Evolutionary conservation across 2,113 vertebrate genomes (phyloP).

Genomic region (Neolamprologus ventralis): DNA sequence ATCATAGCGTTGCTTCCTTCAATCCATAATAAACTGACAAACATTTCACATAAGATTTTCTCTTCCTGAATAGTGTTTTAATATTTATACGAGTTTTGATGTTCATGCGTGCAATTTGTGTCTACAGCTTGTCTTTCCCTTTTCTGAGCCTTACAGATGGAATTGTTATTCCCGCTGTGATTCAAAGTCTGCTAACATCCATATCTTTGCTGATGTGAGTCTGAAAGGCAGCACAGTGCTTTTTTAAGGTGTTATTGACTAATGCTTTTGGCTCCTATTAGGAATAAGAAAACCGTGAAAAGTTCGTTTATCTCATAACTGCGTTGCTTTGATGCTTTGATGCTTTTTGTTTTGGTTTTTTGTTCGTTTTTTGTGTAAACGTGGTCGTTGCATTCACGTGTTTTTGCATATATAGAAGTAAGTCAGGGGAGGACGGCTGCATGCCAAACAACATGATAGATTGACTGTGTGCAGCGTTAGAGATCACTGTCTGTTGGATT

Average conservation of each 20-base stretch:
- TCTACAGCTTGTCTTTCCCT: neutral
- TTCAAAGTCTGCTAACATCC: neutral
- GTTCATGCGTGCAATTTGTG: neutral
- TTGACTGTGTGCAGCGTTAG: slow-evolving; percentile 13
- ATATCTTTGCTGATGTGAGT: neutral
- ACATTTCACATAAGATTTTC: neutral
- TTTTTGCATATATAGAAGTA: neutral
- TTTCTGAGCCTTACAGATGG: neutral
- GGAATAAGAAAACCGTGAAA: neutral
- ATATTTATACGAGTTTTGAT: neutral
- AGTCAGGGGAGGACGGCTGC: neutral
- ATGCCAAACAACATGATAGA: slow-evolving; percentile 1
- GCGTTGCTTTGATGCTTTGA: neutral
- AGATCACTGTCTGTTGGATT: slow-evolving; percentile 42
- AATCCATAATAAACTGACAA: neutral
- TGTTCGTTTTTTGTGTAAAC: neutral
- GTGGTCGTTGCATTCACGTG: neutral
- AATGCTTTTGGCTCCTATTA: neutral
- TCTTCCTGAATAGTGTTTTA: neutral
- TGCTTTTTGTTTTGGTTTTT: neutral
- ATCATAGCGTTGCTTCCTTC: neutral
- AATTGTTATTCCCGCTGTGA: neutral
- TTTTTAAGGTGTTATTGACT: neutral
- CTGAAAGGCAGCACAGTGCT: neutral
- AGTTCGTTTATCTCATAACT: neutral